These are phyloP conservation scores for Clitarchus hookeri DNA, from an alignment of 2,888 invertebrate genomes.

Conservation along the genomic window DNA sequence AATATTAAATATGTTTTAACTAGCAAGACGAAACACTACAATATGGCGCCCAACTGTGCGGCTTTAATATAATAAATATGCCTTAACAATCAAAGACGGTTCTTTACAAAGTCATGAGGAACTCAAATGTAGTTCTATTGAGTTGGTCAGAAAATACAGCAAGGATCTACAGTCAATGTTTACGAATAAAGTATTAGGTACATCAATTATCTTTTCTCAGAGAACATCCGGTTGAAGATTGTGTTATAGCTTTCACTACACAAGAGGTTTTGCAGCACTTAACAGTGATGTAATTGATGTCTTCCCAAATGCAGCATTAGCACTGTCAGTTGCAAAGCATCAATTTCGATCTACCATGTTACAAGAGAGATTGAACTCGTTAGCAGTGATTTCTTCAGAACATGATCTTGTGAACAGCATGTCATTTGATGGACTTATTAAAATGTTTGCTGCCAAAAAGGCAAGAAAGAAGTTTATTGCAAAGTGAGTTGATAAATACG, in stretches of 20 bases:
- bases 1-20: too few relatives aligned
- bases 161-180: background rate
- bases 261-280: background rate
- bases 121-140: background rate
- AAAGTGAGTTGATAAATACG: background rate
- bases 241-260: background rate
- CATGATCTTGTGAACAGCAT: background rate
- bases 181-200: background rate
- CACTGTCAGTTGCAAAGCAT: background rate
- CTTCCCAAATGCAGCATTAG: background rate
- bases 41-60: too few relatives aligned
- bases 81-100: too few relatives aligned
- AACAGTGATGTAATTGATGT: background rate
- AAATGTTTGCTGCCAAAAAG: background rate
- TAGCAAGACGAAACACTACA: too few relatives aligned
- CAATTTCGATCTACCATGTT: background rate
- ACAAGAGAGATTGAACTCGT: background rate
- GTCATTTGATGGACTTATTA: background rate
- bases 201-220: background rate
- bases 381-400: background rate
- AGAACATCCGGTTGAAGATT: background rate
- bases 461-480: slow-evolving; percentile 1
- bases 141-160: background rate
- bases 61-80: too few relatives aligned
- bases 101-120: too few relatives aligned